Evolutionary conservation across 2,113 vertebrate species (phyloP).

Genomic region (Malurus elegans): DNA sequence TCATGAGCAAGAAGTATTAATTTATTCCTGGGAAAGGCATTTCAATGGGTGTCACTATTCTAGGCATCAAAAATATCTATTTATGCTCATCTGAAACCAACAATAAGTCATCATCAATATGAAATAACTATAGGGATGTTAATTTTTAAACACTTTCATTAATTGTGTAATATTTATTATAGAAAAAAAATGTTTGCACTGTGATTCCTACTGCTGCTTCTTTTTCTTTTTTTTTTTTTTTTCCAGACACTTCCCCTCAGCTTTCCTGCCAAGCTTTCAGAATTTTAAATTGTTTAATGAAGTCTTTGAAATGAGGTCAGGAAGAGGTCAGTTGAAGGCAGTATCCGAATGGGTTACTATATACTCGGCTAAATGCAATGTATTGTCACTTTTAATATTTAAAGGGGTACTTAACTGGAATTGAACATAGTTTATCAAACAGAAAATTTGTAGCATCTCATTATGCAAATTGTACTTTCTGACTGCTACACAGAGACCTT

Average conservation of each 20-base stretch:
- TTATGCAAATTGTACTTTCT: neutral
- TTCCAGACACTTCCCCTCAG: neutral
- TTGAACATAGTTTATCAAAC: neutral
- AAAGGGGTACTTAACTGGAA: neutral
- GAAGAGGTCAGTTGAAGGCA: neutral
- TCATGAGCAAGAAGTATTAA: neutral
- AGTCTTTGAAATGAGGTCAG: neutral
- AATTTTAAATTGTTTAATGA: neutral
- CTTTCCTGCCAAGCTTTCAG: neutral
- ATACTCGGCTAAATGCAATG: neutral
- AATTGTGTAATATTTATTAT: neutral
- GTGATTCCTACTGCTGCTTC: neutral
- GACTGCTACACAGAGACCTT: neutral
- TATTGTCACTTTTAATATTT: neutral
- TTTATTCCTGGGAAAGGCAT: neutral
- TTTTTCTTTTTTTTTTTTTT: neutral
- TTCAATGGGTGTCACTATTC: neutral
- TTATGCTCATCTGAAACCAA: neutral
- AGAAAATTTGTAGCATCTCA: neutral
- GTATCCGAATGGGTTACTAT: neutral
- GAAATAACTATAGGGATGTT: neutral
- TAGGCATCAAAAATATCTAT: neutral
- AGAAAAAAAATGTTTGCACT: neutral
- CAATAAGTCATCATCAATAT: neutral
- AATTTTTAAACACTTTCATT: neutral